Base-by-base conservation (phyloP, 1,140 invertebrate genomes). In the Camponotus floridanus region DNA sequence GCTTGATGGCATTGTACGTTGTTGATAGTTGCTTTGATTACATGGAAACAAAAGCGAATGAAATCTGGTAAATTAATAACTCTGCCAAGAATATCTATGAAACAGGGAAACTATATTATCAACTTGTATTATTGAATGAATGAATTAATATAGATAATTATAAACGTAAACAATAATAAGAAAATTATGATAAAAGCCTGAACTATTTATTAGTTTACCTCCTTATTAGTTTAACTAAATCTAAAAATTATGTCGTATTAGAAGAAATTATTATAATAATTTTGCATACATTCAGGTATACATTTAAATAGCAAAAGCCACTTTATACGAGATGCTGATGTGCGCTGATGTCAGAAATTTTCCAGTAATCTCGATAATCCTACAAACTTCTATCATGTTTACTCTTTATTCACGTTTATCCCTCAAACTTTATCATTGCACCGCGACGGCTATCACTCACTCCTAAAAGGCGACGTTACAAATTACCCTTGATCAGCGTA, bases 401-500 rank as follows among this genome's bases (percentile, higher is more conserved):
- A 18, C 15, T 6, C 48, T 83, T 13, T 61, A 83, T 83, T 83
- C 68, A 74, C 31, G 39, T 83, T 9, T 26, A 45, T 31, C 51
- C n/a, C 31, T 83, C 45, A 45, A 73, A 61, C 39, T 74, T 61
- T 57, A 61, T 83, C 55, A 73, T 13, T 39, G 18, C 68, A 80
- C 21, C 64, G 36, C 5, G 67, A 81, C 67, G 55, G 15, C 55
- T 74, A 61, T 73, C 79, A 83, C 39, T 73, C 68, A 83, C 6
- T n/a, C 73, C 18, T 1, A 26, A 83, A 83, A 73, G 18, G 51
- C 45, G 55, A 36, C 26, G 13, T 26, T 73, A 83, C 79, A 83
- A 83, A 83, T 83, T 83, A 48, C n/a, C 79, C 7, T 57, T 31
- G 42, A 73, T 70, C 39, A 61, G 26, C 31, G n/a, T 39, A 26